Conservation (phyloP, 2,797 vertebrate species). For the Hemitrygon akajei region DNA sequence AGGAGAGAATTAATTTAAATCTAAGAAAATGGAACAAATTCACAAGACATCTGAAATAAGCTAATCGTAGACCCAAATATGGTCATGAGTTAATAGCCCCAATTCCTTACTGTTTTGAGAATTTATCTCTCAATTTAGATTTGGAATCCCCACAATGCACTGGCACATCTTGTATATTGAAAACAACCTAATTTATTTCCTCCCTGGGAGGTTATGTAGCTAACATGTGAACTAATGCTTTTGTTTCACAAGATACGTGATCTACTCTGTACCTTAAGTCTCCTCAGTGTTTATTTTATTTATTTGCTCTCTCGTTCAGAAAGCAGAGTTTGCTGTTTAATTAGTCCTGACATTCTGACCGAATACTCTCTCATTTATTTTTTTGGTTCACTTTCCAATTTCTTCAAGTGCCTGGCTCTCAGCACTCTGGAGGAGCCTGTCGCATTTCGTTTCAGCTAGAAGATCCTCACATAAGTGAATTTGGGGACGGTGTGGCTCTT, state of each 20-base stretch:
- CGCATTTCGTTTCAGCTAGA: background rate
- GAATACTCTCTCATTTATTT: slow-evolving; percentile 2
- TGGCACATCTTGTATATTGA: background rate
- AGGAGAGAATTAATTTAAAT: background rate
- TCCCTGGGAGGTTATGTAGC: background rate
- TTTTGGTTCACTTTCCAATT: slow-evolving; percentile 11
- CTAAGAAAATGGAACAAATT: background rate
- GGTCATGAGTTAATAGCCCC: background rate
- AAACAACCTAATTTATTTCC: background rate
- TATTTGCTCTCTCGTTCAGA: too few species aligned
- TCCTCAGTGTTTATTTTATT: background rate
- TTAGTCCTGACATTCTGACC: background rate
- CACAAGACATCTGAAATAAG: background rate
- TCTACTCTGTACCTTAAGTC: background rate
- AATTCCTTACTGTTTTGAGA: background rate
- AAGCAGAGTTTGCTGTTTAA: background rate
- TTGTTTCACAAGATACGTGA: background rate
- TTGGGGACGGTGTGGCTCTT: background rate
- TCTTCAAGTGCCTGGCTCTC: background rate
- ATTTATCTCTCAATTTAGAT: background rate
- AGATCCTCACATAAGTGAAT: background rate
- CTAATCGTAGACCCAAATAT: background rate
- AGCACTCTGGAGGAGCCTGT: background rate
- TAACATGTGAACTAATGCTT: background rate
- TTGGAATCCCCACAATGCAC: background rate